Conservation (phyloP, 2,888 invertebrate species). For the Chrysolina haemoptera region DNA sequence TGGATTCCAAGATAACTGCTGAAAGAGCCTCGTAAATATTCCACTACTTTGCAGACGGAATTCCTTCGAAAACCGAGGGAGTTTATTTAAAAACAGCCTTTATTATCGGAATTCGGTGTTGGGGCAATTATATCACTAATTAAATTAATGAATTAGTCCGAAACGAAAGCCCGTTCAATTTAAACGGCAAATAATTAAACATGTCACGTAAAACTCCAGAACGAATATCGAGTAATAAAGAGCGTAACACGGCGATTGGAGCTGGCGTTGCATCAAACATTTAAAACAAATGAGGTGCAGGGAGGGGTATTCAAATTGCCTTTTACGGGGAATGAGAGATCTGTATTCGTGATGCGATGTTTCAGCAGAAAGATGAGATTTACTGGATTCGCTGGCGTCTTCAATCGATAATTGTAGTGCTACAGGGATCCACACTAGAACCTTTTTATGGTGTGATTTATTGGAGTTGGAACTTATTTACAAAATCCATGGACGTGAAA, state of each 20-base stretch:
- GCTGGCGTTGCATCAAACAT: constrained; percentile 45
- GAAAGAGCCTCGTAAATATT: neutral
- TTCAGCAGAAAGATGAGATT: neutral
- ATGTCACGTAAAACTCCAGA: constrained; percentile 43
- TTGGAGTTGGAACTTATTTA: no score
- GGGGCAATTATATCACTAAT: constrained; percentile 40
- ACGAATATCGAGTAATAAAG: constrained; percentile 41
- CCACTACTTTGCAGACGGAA: neutral
- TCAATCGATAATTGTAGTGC: no score
- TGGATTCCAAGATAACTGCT: neutral
- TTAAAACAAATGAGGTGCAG: constrained; percentile 44
- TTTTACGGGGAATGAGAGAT: constrained; percentile 2
- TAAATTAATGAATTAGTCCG: constrained; percentile 45
- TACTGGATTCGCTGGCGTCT: no score
- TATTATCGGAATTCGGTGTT: constrained; percentile 33
- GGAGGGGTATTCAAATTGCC: constrained; percentile 40
- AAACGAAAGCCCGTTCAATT: constrained; percentile 32
- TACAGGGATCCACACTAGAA: no score
- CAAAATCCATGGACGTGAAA: no score
- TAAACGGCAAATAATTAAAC: constrained; percentile 44
- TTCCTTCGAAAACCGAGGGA: neutral
- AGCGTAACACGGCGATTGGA: constrained; percentile 30
- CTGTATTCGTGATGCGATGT: neutral
- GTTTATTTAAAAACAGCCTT: constrained; percentile 33
- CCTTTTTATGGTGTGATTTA: no score